A percentile compares a stretch with the other conserved stretches of the same genome.
Conservation (phyloP, 2,113 vertebrate genomes). For the human (Homo sapiens) region DNA sequence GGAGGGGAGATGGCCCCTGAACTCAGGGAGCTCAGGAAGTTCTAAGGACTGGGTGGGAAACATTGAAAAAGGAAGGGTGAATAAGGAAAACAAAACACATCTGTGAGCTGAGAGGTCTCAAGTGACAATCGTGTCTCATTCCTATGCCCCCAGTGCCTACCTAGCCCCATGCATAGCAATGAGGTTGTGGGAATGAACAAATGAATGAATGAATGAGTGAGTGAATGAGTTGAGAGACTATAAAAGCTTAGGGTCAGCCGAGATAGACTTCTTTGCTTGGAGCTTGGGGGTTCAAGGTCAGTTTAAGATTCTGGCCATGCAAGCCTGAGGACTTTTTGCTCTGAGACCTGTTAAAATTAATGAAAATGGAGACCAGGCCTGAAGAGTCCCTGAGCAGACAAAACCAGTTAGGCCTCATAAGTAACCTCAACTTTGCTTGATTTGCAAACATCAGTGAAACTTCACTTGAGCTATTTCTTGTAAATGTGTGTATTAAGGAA, state of each 20-base stretch:
- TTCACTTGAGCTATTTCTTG: neutral
- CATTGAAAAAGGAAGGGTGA: neutral
- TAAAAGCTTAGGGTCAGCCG: neutral
- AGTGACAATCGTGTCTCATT: neutral
- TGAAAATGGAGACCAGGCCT: neutral
- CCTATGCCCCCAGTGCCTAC: too few species aligned
- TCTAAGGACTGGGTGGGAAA: neutral
- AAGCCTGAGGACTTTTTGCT: neutral
- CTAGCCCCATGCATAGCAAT: fast-evolving
- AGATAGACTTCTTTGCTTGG: neutral
- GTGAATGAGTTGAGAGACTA: neutral
- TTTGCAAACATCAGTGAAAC: neutral
- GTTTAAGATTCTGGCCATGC: neutral
- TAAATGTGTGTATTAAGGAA: neutral
- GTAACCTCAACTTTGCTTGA: neutral
- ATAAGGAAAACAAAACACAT: neutral
- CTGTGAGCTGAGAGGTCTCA: neutral
- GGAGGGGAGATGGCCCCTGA: neutral
- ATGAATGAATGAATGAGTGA: neutral
- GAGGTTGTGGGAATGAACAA: neutral
- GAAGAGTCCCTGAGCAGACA: neutral
- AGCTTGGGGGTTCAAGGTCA: neutral
- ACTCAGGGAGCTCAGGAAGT: neutral
- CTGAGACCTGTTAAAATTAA: neutral
- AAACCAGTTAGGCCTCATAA: neutral